Evolutionary conservation across 92 coral and sea anemone genomes (phyloP).

Genomic region (Zoanthus sansibaricus): DNA sequence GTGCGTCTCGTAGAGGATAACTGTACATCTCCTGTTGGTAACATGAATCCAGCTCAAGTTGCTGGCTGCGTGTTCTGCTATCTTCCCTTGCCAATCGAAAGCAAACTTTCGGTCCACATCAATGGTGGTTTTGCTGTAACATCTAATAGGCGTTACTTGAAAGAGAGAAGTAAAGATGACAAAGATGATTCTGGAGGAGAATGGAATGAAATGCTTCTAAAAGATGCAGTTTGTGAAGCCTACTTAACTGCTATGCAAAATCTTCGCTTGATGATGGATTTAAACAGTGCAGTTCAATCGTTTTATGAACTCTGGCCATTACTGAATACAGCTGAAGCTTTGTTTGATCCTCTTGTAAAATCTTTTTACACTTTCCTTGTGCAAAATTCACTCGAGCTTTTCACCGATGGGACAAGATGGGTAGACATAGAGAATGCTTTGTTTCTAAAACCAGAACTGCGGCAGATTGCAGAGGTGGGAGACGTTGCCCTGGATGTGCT

Average conservation of each 20-base stretch:
- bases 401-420: conserved; percentile 78
- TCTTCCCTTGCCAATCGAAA: conserved; percentile 82
- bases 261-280: conserved; percentile 20
- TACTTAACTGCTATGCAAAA: conserved; percentile 68
- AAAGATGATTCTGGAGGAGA: conserved; percentile 63
- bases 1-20: conserved; percentile 48
- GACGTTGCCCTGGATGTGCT: conserved; percentile 53
- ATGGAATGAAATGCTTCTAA: conserved; percentile 72
- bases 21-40: neutral
- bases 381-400: conserved; percentile 39
- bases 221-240: conserved; percentile 68
- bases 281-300: neutral
- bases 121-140: conserved; percentile 84
- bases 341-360: conserved; percentile 40
- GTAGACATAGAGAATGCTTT: conserved; percentile 49
- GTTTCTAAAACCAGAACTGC: conserved; percentile 67
- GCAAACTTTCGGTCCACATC: conserved; percentile 74
- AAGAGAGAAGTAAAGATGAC: conserved; percentile 76
- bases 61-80: conserved; percentile 65
- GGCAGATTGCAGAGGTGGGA: conserved; percentile 58
- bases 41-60: neutral
- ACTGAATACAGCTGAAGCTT: neutral
- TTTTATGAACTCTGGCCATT: conserved; percentile 74
- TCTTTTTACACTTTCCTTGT: conserved; percentile 56
- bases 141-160: conserved; percentile 77